Evolutionary conservation across 2,888 invertebrate genomes (phyloP).

Genomic region (Cephus spinipes): DNA sequence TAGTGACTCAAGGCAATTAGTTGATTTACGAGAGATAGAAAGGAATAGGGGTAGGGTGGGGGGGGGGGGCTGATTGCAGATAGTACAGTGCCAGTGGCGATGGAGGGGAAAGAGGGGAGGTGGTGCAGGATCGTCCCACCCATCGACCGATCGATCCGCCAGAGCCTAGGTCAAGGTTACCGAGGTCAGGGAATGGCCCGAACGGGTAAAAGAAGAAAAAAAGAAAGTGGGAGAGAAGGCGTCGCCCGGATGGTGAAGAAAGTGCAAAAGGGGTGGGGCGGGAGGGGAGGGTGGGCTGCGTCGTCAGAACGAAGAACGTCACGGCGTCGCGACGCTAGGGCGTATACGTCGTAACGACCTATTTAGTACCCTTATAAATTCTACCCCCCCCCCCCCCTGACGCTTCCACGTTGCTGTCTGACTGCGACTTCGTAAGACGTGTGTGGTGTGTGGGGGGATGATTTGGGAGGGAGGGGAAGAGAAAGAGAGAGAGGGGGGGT

Average conservation of each 20-base stretch:
- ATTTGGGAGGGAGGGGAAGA: background rate
- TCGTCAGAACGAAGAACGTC: background rate
- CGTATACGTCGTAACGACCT: background rate
- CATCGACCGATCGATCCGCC: constrained; percentile 36
- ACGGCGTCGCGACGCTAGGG: background rate
- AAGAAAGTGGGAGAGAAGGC: constrained; percentile 20
- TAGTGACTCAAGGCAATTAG: background rate
- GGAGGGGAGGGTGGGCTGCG: background rate
- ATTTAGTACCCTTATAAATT: background rate
- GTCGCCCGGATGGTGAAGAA: constrained; percentile 18
- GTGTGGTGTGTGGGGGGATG: background rate
- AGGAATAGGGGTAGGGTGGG: background rate
- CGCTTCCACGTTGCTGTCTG: background rate
- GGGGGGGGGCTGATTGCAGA: background rate
- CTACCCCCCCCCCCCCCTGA: no score
- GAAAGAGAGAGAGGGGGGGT: background rate
- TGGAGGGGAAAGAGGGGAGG: background rate
- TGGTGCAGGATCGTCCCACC: background rate
- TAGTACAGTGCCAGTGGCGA: background rate
- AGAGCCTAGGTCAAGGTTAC: constrained; percentile 54
- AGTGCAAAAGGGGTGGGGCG: constrained; percentile 13
- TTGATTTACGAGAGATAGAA: background rate
- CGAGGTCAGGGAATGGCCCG: constrained; percentile 40
- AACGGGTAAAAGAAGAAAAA: background rate
- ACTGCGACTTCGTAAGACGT: background rate